These are phyloP conservation scores for Andrena flavipes DNA, from an alignment of 2,888 invertebrate genomes.

Conservation along the genomic window DNA sequence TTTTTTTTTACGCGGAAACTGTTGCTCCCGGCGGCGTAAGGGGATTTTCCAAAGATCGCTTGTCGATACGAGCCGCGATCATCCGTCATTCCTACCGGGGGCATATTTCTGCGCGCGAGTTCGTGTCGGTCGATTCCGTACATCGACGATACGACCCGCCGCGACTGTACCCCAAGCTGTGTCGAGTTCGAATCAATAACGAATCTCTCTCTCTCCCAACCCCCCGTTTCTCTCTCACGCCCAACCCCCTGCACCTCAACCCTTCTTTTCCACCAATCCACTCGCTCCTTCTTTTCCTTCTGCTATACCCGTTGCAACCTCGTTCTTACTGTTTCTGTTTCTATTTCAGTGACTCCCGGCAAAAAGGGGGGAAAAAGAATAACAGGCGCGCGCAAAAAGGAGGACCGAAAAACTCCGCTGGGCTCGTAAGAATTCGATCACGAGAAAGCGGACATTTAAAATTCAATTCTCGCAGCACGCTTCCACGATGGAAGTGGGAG, in stretches of 20 bases:
- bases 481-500: not conserved
- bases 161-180: conserved; percentile 68
- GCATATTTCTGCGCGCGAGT: conserved; percentile 50
- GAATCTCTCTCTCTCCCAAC: conserved; percentile 62
- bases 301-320: not conserved
- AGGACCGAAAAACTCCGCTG: not conserved
- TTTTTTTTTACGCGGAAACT: conserved; percentile 3
- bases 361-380: conserved; percentile 9
- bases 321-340: conserved; percentile 35
- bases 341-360: conserved; percentile 32
- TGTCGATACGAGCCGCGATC: conserved; percentile 44
- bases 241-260: not conserved
- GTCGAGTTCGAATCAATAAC: conserved; percentile 75
- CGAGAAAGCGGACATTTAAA: not conserved
- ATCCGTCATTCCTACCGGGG: conserved; percentile 52
- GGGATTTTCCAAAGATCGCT: conserved; percentile 43
- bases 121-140: conserved; percentile 46
- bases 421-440: conserved; percentile 24
- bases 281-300: conserved; percentile 30
- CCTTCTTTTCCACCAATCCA: not conserved
- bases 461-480: conserved; percentile 15
- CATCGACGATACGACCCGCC: conserved; percentile 59
- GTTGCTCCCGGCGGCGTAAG: conserved; percentile 34
- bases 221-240: not conserved
- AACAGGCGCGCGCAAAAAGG: not conserved